phyloP scores from a whole-genome alignment of 2,113 vertebrate species.

The Chlamydotis undulata region DNA sequence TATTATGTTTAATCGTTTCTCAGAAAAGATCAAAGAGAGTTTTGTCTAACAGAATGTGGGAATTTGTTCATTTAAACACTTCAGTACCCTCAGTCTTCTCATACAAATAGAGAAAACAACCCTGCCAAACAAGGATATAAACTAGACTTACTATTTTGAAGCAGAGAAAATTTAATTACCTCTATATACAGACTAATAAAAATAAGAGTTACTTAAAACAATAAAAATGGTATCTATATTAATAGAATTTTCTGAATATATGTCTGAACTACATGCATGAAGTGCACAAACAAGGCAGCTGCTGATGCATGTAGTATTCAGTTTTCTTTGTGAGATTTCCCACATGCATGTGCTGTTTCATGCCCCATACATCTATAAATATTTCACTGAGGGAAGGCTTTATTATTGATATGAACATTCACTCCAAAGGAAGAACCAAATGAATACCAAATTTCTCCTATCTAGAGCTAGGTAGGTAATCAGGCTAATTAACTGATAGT shows the following conservation, averaged over 20 bases:
- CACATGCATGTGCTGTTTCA: background rate
- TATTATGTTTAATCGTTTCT: background rate
- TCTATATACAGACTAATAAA: background rate
- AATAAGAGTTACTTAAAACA: background rate
- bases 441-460: background rate
- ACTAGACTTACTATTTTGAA: background rate
- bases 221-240: background rate
- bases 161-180: background rate
- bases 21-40: background rate
- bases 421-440: constrained; percentile 7
- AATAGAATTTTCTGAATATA: background rate
- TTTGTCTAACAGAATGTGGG: background rate
- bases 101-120: background rate
- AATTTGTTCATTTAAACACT: background rate
- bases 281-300: background rate
- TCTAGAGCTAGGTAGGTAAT: background rate
- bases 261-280: background rate
- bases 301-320: background rate
- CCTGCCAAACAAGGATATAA: background rate
- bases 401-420: background rate
- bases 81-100: background rate
- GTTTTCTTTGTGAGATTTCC: background rate
- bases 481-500: background rate
- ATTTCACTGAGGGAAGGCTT: background rate
- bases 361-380: background rate